Base-by-base conservation (phyloP, 2,797 vertebrate genomes). In the Echeneis naucrates region DNA sequence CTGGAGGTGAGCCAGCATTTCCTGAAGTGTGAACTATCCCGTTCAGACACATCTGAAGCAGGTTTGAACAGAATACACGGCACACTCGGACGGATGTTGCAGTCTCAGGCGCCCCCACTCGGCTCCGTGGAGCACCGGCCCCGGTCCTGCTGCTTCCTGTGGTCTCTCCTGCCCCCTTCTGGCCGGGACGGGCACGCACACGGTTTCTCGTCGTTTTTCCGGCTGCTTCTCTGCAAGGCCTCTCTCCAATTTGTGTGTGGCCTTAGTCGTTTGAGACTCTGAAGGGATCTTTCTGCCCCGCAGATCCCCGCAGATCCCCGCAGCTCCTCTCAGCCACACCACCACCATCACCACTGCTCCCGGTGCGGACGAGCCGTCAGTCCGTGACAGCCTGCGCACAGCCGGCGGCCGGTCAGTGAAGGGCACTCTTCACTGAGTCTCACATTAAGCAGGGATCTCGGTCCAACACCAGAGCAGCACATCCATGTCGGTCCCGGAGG, bases 101-200 rank as follows among this genome's bases (percentile, higher is more conserved):
- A 58, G 54, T 67, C n/a, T 80, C 67, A 8, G 0, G 60, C 71
- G 74, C 81, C 74, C 11, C 13, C 79, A 16, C 13, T 7, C 53
- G 72, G 40, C 19, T 0, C 1, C 2, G 27, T 4, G 13, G 9
- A 7, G 2, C 32, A 8, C 9, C 1, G 2, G 2, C 35, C 9
- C 35, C 37, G 33, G 9, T 8, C 7, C 8, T 8, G 33, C 5
- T 11, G 6, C 1, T 13, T 16, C 13, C 38, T 40, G 38, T 14
- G 16, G 93, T 85, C 82, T 93, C 52, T 94, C 90, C 81, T 86
- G 86, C 91, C 91, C 86, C 50, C 90, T 3, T 40, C 26, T 10
- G 92, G 1, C 5, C 3, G 2, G 0, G 37, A 0, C 1, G 59
- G 65, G 58, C 65, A 72, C 11, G 44, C 60, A 56, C 56, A 19